Percentiles rank a stretch among this genome's conserved stretches.
phyloP scores from a whole-genome alignment of 2,797 vertebrate genomes.

The Poecilia gillii region DNA sequence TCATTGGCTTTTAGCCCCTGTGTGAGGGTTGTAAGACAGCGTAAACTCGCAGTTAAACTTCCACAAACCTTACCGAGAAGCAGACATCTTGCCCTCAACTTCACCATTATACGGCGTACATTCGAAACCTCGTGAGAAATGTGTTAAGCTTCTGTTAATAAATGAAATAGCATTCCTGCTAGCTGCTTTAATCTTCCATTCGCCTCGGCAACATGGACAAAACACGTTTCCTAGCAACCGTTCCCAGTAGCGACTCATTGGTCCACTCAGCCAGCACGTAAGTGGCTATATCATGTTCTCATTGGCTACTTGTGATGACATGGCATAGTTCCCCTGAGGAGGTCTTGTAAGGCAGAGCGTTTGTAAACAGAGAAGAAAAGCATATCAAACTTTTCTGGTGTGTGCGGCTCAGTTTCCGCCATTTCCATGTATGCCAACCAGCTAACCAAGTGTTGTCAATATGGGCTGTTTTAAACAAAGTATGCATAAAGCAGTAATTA shows the following conservation, averaged over 20 bases:
- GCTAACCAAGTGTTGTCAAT: background rate
- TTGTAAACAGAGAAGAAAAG: no score
- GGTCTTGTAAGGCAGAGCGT: background rate
- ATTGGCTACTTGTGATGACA: constrained; percentile 63
- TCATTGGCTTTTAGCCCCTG: constrained; percentile 41
- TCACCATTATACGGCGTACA: constrained; percentile 72
- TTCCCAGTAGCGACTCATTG: constrained; percentile 44
- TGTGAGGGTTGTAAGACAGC: background rate
- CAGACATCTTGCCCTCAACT: constrained; percentile 80
- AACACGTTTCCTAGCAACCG: constrained; percentile 75
- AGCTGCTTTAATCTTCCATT: background rate
- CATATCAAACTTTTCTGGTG: background rate
- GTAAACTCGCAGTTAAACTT: background rate
- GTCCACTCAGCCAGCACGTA: constrained; percentile 7
- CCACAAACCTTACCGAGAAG: constrained; percentile 72
- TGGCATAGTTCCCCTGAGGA: rapidly evolving
- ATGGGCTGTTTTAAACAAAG: background rate
- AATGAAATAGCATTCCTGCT: background rate
- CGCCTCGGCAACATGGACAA: constrained; percentile 49
- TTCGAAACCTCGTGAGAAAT: background rate
- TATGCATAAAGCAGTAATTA: background rate
- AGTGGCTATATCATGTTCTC: background rate
- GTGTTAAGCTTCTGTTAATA: background rate
- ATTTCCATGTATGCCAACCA: background rate
- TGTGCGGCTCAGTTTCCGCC: background rate